These are phyloP conservation scores for Sporophila hypoxantha DNA, from an alignment of 2,113 vertebrate genomes.

Conservation along the genomic window DNA sequence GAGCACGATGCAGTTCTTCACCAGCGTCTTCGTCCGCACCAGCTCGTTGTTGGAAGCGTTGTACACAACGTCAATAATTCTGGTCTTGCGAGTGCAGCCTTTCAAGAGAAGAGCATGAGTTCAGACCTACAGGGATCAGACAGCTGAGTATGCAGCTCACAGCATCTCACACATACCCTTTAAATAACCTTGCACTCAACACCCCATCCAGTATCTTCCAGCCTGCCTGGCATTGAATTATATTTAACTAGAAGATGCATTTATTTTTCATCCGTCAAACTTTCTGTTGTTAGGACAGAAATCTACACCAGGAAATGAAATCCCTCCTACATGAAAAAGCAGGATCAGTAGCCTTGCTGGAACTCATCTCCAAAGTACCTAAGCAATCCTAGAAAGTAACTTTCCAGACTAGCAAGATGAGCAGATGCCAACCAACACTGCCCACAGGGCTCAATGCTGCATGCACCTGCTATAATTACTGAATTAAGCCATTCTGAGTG, in stretches of 20 bases:
- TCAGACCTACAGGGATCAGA: conserved; percentile 1
- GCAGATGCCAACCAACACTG: background rate
- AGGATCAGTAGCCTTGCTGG: background rate
- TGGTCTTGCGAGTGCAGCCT: conserved; percentile 97
- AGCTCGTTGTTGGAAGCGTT: conserved; percentile 98
- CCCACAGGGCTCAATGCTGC: background rate
- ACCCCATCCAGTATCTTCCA: background rate
- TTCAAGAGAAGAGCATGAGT: background rate
- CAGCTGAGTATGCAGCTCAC: background rate
- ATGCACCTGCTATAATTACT: background rate
- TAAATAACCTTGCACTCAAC: background rate
- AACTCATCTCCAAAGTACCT: background rate
- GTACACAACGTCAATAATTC: conserved; percentile 97
- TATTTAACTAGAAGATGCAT: background rate
- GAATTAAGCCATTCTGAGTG: accelerated
- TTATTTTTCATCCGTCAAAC: background rate
- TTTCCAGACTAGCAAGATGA: background rate
- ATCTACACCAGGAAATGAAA: background rate
- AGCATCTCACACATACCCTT: background rate
- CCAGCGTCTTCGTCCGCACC: conserved; percentile 96
- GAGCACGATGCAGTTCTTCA: conserved; percentile 95
- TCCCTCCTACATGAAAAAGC: background rate
- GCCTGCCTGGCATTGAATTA: background rate
- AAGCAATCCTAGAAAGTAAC: background rate
- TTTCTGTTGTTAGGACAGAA: background rate